Conservation (phyloP, 2,797 vertebrate species). For the Sebastes oblongus region DNA sequence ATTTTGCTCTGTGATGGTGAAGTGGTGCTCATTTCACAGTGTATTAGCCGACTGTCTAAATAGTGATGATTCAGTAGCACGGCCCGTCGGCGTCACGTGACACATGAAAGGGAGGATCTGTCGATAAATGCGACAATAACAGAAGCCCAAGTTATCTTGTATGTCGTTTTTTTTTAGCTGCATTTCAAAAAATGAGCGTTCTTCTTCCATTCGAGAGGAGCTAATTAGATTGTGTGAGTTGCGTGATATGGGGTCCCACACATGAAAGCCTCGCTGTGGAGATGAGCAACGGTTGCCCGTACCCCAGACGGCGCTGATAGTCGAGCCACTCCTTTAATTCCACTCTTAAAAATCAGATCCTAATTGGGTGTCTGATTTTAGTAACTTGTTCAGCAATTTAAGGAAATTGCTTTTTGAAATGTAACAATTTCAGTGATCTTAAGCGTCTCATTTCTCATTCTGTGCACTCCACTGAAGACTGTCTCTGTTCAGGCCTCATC, state of each 20-base stretch:
- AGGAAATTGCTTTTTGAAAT: slow-evolving; percentile 80
- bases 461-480: slow-evolving; percentile 54
- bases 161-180: slow-evolving; percentile 46
- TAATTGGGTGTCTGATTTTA: slow-evolving; percentile 83
- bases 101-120: slow-evolving; percentile 75
- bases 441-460: slow-evolving; percentile 72
- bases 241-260: slow-evolving; percentile 74
- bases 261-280: slow-evolving; percentile 75
- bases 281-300: slow-evolving; percentile 72
- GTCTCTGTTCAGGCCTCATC: slow-evolving; percentile 71
- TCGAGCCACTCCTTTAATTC: slow-evolving; percentile 74
- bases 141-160: slow-evolving; percentile 70
- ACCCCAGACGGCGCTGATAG: slow-evolving; percentile 78
- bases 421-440: slow-evolving; percentile 74
- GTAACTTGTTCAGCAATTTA: slow-evolving; percentile 78
- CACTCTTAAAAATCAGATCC: slow-evolving; percentile 75
- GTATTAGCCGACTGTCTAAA: slow-evolving; percentile 80
- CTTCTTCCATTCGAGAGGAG: slow-evolving; percentile 71
- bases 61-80: slow-evolving; percentile 74
- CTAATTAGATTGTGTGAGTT: slow-evolving; percentile 83
- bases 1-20: slow-evolving; percentile 67
- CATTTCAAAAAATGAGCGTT: slow-evolving; percentile 67
- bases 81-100: slow-evolving; percentile 67
- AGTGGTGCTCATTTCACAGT: slow-evolving; percentile 79
- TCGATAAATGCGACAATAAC: slow-evolving; percentile 78